A percentile compares a stretch with the other conserved stretches of the same genome.
phyloP scores from a whole-genome alignment of 2,113 vertebrate species.

The Numenius arquata region DNA sequence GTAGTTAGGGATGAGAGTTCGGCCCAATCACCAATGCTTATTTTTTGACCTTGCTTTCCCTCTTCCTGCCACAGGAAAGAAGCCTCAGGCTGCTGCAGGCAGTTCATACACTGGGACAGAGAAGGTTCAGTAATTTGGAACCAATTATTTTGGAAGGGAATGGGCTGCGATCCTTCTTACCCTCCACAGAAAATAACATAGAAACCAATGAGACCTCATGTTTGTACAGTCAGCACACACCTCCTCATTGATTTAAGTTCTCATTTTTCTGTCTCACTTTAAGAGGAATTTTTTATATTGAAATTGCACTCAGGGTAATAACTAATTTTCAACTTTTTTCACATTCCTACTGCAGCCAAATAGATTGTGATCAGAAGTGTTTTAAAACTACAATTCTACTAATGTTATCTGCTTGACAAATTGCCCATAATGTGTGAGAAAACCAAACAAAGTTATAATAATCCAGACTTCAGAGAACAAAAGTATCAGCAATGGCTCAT shows the following conservation, averaged over 20 bases:
- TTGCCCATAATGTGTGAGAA: slow-evolving; percentile 63
- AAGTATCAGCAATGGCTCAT: slow-evolving; percentile 57
- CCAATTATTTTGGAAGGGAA: background rate
- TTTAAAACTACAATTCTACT: slow-evolving; percentile 55
- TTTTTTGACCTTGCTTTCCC: background rate
- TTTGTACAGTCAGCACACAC: slow-evolving; percentile 11
- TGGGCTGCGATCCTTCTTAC: background rate
- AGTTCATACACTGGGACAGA: background rate
- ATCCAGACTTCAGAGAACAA: slow-evolving; percentile 60
- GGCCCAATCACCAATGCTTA: background rate
- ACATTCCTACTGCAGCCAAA: slow-evolving; percentile 23
- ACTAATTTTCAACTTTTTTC: slow-evolving; percentile 52
- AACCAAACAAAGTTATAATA: slow-evolving; percentile 70
- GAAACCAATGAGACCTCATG: background rate
- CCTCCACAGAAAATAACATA: background rate
- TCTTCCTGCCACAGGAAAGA: background rate
- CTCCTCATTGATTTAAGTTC: slow-evolving; percentile 29
- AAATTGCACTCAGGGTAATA: slow-evolving; percentile 43
- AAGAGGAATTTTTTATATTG: slow-evolving; percentile 35
- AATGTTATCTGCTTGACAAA: slow-evolving; percentile 71
- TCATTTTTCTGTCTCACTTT: slow-evolving; percentile 31
- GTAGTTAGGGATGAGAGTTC: background rate
- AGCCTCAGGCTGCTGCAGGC: background rate
- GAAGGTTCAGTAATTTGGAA: background rate
- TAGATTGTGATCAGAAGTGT: slow-evolving; percentile 48